Base-by-base conservation (phyloP, 2,797 vertebrate genomes). In the Danio albolineatus region DNA sequence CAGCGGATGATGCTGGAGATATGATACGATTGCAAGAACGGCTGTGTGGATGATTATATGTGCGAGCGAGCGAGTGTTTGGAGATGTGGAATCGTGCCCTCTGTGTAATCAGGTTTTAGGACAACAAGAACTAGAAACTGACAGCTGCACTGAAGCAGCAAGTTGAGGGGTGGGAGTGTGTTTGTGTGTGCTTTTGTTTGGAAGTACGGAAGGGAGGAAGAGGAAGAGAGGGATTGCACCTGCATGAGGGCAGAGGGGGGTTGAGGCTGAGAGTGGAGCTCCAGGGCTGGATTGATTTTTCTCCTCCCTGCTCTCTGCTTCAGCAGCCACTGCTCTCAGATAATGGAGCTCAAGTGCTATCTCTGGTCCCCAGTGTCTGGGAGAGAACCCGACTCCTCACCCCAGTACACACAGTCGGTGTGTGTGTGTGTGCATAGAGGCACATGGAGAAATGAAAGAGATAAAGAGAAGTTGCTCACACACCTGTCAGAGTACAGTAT, bases 261-360 rank as follows among this genome's bases (percentile, higher is more conserved):
- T 78, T 10, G 69, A 66, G 70, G 78, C 75, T 61, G 54, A 66
- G 71, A 72, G 71, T 73, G 59, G 44, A 69, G 78, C 78, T 83
- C 71, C 53, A 48, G 53, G 53, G 76, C 75, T 79, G 69, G 64
- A 78, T 71, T 83, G 78, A 82, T 80, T 82, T 74, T 85, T 79
- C 67, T 64, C 46, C 62, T 71, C 21, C 54, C 38, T 76, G 64
- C 79, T 79, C 69, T 60, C 51, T 70, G 73, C 62, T 82, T 44
- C 60, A 73, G 78, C 70, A 79, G 49, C 77, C 62, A 80, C 77
- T 80, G 78, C 13, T 74, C 69, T 60, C 62, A 77, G 77, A 78
- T 82, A 82, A 85, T 82, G 83, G 78, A 85, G 73, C 81, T 73
- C 75, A 78, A 77, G 74, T 80, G 83, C 81, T 76, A 78, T 85